These are phyloP conservation scores for Tupaia tana DNA, from an alignment of 2,113 vertebrate genomes.

Conservation along the genomic window DNA sequence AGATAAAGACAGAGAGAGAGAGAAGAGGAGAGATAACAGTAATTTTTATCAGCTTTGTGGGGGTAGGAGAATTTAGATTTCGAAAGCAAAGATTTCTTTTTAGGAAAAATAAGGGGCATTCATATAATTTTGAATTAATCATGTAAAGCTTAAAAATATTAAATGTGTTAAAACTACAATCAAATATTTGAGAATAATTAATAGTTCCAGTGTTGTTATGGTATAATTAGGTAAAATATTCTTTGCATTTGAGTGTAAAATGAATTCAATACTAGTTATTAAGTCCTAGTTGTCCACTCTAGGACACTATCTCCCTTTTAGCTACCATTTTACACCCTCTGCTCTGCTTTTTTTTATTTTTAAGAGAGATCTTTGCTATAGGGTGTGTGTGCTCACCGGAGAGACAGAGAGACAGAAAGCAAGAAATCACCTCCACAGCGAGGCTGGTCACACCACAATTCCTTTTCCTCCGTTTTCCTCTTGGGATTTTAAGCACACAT, in stretches of 20 bases:
- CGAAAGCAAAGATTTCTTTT: not conserved
- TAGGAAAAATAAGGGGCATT: not conserved
- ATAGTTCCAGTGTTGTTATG: constrained; percentile 3
- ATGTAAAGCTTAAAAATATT: constrained; percentile 12
- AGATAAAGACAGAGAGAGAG: not conserved
- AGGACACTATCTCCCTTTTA: not conserved
- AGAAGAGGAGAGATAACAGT: not conserved
- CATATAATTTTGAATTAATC: not conserved
- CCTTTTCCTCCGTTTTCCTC: no score
- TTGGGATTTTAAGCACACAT: no score
- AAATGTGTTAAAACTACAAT: constrained; percentile 33
- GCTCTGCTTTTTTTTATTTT: not conserved
- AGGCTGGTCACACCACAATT: no score
- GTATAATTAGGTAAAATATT: constrained; percentile 33
- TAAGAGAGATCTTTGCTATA: no score
- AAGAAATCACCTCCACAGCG: no score
- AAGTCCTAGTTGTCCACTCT: not conserved
- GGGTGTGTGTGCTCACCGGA: no score
- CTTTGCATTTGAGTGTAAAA: constrained; percentile 1
- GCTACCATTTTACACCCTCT: not conserved
- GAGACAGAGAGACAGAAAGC: no score
- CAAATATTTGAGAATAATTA: constrained; percentile 15
- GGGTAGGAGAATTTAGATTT: not conserved
- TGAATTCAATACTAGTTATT: constrained; percentile 22
- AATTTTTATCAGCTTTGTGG: not conserved